Percentiles rank a stretch among this genome's conserved stretches.
Conservation (phyloP, 2,797 vertebrate species). For the Serranus cabrilla region DNA sequence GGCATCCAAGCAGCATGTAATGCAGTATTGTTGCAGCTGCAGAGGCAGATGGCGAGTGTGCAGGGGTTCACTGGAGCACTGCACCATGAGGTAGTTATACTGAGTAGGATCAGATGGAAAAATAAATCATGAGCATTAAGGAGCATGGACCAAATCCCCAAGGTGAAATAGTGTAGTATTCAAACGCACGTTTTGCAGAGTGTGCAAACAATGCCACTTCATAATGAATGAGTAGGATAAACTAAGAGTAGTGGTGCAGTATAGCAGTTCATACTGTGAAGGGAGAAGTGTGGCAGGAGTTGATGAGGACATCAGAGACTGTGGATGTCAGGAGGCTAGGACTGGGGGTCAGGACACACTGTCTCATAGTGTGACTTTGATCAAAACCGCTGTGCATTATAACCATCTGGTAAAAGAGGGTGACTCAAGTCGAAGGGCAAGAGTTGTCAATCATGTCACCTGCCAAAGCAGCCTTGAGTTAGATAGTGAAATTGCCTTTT, state of each 20-base stretch:
- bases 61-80: slow-evolving; percentile 62
- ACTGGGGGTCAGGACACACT: not conserved
- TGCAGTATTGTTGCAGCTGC: slow-evolving; percentile 66
- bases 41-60: slow-evolving; percentile 67
- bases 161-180: slow-evolving; percentile 54
- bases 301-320: slow-evolving; percentile 14
- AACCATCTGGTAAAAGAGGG: not conserved
- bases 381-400: not conserved
- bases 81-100: slow-evolving; percentile 62
- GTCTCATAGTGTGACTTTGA: not conserved
- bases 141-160: slow-evolving; percentile 63
- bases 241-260: slow-evolving; percentile 18
- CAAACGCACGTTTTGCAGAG: slow-evolving; percentile 53
- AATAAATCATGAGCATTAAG: slow-evolving; percentile 77
- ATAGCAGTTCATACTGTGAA: slow-evolving; percentile 14
- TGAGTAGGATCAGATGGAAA: slow-evolving; percentile 69
- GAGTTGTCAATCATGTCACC: slow-evolving; percentile 6
- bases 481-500: slow-evolving; percentile 12
- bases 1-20: slow-evolving; percentile 46
- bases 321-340: not conserved
- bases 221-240: slow-evolving; percentile 41
- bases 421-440: not conserved
- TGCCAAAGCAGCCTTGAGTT: slow-evolving; percentile 17
- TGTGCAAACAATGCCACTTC: slow-evolving; percentile 59
- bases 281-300: not conserved